phyloP scores from a whole-genome alignment of 2,113 vertebrate species.

The Corvus cornix region DNA sequence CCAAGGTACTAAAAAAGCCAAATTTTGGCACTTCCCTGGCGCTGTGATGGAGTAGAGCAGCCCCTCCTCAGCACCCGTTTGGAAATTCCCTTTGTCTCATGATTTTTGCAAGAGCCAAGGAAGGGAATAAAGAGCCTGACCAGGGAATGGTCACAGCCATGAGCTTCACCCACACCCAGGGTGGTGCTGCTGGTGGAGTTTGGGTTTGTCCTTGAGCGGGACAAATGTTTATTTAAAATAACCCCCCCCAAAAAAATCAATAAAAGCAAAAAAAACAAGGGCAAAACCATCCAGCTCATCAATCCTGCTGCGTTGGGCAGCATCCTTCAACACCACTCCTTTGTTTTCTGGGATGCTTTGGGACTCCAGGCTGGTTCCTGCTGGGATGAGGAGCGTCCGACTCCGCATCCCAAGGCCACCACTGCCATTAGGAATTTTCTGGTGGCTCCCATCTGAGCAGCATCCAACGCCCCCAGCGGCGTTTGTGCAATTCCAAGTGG shows the following conservation, averaged over 20 bases:
- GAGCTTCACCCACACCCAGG: neutral
- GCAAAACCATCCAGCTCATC: neutral
- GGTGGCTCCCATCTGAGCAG: neutral
- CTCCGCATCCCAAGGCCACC: accelerated
- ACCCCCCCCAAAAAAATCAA: accelerated
- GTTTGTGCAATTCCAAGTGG: accelerated
- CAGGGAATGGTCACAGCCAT: neutral
- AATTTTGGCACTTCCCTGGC: neutral
- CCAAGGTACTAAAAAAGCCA: neutral
- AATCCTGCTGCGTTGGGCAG: accelerated
- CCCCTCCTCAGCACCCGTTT: neutral
- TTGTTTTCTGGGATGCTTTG: neutral
- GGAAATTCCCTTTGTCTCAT: neutral
- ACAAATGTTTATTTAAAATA: neutral
- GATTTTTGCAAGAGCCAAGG: neutral
- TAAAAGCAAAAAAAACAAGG: neutral
- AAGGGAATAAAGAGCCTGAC: neutral
- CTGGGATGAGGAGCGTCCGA: accelerated
- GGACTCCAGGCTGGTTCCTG: neutral
- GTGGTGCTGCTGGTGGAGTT: neutral
- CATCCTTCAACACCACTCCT: accelerated
- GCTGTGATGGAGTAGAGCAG: neutral
- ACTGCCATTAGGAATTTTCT: neutral
- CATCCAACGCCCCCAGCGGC: neutral
- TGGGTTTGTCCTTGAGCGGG: neutral